phyloP scores from a whole-genome alignment of 1,140 invertebrate species.

The Ceratoteleas bidentatus region DNA sequence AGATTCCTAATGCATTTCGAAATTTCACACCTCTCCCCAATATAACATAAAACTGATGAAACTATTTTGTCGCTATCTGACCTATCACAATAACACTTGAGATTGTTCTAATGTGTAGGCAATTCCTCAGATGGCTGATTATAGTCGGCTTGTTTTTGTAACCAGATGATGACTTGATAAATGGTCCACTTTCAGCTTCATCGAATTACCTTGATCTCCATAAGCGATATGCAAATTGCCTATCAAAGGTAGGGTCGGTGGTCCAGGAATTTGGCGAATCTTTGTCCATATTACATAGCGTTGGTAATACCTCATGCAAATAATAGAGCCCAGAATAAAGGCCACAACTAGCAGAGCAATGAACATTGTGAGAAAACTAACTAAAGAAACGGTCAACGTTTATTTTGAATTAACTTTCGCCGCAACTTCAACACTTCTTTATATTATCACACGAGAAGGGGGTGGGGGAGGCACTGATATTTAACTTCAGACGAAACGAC shows the following conservation, averaged over 20 bases:
- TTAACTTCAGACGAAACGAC: background rate
- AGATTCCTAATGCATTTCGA: too few relatives aligned
- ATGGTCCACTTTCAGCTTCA: background rate
- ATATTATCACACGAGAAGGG: constrained; percentile 1
- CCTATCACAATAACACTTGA: too few relatives aligned
- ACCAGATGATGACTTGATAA: background rate
- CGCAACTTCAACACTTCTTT: background rate
- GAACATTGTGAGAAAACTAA: constrained; percentile 6
- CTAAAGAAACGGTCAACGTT: too few relatives aligned
- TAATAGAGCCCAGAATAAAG: constrained; percentile 1
- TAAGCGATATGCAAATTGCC: constrained; percentile 28
- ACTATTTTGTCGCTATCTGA: too few relatives aligned
- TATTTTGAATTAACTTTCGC: constrained; percentile 12
- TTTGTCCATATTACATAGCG: constrained; percentile 17
- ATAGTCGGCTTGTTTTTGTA: background rate
- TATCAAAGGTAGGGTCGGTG: constrained; percentile 21
- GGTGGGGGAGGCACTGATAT: background rate
- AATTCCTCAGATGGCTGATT: background rate
- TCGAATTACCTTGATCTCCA: constrained; percentile 29
- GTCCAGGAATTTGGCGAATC: constrained; percentile 21
- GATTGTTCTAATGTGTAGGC: too few relatives aligned
- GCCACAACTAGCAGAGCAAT: constrained; percentile 5
- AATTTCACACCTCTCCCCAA: too few relatives aligned
- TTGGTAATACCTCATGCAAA: constrained; percentile 11
- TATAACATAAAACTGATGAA: too few relatives aligned